Percentiles rank a stretch among this genome's conserved stretches.
Conservation (phyloP, 2,113 vertebrate genomes). For the Anoura caudifer region DNA sequence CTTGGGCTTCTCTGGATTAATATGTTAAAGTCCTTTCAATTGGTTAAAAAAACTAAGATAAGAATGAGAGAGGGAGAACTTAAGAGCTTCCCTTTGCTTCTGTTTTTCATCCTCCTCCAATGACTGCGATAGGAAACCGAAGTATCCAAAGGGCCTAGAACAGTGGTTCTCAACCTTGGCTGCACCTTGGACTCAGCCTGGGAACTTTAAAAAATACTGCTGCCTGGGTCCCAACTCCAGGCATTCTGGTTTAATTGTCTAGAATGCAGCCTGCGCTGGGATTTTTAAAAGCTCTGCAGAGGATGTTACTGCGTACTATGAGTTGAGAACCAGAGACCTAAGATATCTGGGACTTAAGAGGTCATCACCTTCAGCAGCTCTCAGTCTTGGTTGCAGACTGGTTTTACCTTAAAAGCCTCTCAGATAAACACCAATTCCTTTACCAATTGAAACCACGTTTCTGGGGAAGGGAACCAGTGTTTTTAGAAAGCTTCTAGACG, state of each 20-base stretch:
- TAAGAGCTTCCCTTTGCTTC: neutral
- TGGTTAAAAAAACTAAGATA: neutral
- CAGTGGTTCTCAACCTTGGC: neutral
- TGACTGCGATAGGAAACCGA: neutral
- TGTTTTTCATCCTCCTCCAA: neutral
- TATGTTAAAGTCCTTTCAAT: neutral
- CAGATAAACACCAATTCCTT: neutral
- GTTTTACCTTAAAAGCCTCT: neutral
- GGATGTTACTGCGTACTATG: neutral
- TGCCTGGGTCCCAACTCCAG: neutral
- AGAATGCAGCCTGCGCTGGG: neutral
- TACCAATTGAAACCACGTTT: neutral
- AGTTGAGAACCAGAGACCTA: neutral
- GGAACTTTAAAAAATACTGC: neutral
- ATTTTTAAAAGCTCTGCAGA: neutral
- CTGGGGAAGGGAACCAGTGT: neutral
- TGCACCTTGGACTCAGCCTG: neutral
- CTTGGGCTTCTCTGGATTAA: neutral
- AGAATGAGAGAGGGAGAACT: neutral
- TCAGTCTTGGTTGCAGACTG: neutral
- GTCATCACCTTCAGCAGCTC: neutral
- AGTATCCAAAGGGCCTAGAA: neutral
- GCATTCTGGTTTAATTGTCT: neutral
- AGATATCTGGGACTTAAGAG: neutral
- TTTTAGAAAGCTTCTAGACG: neutral